Evolutionary conservation across 1,140 invertebrate genomes (phyloP).

Genomic region (Lepidurus packardi): DNA sequence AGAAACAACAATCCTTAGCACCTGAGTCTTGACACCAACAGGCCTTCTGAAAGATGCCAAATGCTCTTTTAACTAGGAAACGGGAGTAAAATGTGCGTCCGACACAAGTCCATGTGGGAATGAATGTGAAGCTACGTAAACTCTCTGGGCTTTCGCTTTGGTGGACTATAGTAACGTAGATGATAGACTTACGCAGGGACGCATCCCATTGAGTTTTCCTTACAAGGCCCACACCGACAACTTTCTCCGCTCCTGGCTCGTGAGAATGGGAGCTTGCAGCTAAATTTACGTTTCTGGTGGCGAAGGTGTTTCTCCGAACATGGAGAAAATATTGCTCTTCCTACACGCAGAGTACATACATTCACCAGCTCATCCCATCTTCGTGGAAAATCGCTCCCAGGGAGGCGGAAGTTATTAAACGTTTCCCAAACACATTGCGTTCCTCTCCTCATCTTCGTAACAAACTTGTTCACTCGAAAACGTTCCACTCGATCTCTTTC

Average conservation of each 20-base stretch:
- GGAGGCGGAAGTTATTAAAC: constrained; percentile 12
- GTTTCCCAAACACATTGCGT: background rate
- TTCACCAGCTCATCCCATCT: background rate
- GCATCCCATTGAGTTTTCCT: constrained; percentile 14
- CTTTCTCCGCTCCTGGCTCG: constrained; percentile 7
- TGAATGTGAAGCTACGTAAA: background rate
- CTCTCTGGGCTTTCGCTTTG: background rate
- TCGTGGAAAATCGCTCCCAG: background rate
- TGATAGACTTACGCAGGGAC: background rate
- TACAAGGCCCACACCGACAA: background rate
- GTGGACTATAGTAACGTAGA: background rate
- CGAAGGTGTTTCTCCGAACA: background rate
- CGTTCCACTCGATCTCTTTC: background rate
- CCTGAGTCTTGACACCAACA: background rate
- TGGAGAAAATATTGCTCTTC: background rate
- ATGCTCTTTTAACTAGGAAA: background rate
- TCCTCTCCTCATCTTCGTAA: background rate
- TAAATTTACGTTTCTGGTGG: constrained; percentile 4
- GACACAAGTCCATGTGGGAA: constrained; percentile 13
- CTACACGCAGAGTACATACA: background rate
- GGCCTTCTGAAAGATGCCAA: too few species aligned
- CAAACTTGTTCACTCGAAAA: background rate
- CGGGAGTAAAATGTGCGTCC: background rate
- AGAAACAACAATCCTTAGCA: background rate
- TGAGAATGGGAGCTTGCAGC: constrained; percentile 5